Conservation (phyloP, 2,797 vertebrate species). For the Melanotaenia nigrans region DNA sequence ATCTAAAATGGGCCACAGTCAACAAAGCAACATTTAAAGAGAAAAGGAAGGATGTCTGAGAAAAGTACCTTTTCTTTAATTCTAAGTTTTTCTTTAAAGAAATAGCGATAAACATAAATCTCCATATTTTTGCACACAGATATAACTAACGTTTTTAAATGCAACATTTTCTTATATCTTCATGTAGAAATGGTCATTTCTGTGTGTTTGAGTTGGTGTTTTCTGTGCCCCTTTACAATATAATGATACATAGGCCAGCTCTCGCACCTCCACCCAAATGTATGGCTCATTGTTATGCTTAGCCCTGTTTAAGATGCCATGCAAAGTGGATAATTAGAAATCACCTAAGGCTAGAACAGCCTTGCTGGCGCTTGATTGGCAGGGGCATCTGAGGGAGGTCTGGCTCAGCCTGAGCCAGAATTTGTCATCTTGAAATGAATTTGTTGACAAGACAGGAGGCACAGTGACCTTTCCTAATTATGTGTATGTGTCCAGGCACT, state of each 20-base stretch:
- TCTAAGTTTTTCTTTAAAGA: not conserved
- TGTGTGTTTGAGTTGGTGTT: not conserved
- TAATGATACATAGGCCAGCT: conserved; percentile 32
- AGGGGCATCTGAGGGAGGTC: conserved; percentile 76
- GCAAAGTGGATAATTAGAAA: conserved; percentile 76
- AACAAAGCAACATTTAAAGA: conserved; percentile 12
- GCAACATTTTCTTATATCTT: not conserved
- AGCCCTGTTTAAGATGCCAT: conserved; percentile 51
- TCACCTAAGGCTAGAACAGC: conserved; percentile 74
- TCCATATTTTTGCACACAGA: not conserved
- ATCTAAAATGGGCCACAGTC: conserved; percentile 11
- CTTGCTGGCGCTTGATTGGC: conserved; percentile 76
- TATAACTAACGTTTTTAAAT: not conserved
- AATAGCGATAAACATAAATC: not conserved
- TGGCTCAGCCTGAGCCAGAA: conserved; percentile 67
- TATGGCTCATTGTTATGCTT: conserved; percentile 65
- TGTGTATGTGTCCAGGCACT: conserved; percentile 80
- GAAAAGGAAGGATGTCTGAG: not conserved
- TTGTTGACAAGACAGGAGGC: conserved; percentile 83
- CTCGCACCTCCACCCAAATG: conserved; percentile 46
- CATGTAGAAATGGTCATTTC: not conserved
- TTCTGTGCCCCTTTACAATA: conserved; percentile 16
- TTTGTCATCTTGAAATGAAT: conserved; percentile 82
- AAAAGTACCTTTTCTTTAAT: not conserved
- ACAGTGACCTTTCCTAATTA: conserved; percentile 86